Evolutionary conservation across 92 coral and sea anemone species (phyloP), one percentile per base, ranked within the genome.

Genomic region (Palythoa grandiflora): DNA sequence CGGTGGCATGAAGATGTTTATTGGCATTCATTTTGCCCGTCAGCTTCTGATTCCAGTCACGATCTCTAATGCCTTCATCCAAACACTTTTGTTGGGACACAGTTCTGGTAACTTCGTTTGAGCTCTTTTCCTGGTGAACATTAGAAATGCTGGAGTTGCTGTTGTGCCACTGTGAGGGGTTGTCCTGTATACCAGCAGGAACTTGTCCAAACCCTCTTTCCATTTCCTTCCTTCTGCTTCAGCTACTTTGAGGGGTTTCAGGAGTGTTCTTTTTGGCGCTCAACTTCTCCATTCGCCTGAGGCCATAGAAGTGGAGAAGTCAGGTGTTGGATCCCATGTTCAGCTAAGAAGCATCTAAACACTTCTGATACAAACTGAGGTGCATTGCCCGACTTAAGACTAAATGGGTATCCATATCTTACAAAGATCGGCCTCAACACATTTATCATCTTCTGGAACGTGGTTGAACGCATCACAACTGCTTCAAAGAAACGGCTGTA

Each of bases 401-500:
- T 63, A 76, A 55, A 73, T 50, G 88, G 94, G 38, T 75, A 85
- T 9, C 92, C 89, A 36, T 84, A 78, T 44, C 54, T 65, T 28
- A 79, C 79, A 78, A 89, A 92, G 37, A 91, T 83, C 16, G 83
- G 51, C 16, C 57, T 37, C 70, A 88, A 87, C 17, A 68, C 87
- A 37, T 51, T 50, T 10, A 89, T 75, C 53, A 89, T 73, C 75
- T 73, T 83, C 61, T 89, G 68, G 17, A 83, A 53, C 15, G 94
- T 88, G 53, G 91, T 91, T 47, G 91, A 88, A 60, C 37, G 87
- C 90, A 85, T 84, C 6, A 85, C 38, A 3, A 28, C 92, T 12
- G 89, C 88, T 71, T 92, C 92, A 66, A 77, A 78, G 75, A 75
- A 91, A 28, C 85, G 89, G 57, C 94, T 92, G 50, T 91, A 88